Conservation (phyloP, 2,797 vertebrate genomes). For the Tadarida brasiliensis region DNA sequence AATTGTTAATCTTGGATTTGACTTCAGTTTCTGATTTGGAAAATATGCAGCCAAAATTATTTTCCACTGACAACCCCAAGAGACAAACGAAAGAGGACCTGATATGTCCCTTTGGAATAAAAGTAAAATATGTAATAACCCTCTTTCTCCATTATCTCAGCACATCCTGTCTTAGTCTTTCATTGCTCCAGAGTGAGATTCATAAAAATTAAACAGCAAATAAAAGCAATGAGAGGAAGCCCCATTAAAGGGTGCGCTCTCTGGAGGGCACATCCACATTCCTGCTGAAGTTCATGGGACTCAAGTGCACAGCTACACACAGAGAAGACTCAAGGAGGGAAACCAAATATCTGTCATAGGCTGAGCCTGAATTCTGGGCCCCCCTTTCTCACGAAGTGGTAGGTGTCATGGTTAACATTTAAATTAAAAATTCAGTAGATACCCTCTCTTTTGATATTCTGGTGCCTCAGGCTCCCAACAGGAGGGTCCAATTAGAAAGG, state of each 20-base stretch:
- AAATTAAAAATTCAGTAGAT: conserved; percentile 55
- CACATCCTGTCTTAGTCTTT: conserved; percentile 28
- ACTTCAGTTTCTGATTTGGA: conserved; percentile 7
- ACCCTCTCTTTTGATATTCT: conserved; percentile 32
- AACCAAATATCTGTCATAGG: not conserved
- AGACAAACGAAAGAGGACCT: not conserved
- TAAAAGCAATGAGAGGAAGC: conserved; percentile 42
- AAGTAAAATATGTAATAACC: not conserved
- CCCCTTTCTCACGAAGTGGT: not conserved
- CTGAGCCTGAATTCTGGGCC: not conserved
- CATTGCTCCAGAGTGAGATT: not conserved
- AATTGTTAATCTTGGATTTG: not conserved
- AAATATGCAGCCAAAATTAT: conserved; percentile 44
- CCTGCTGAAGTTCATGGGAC: conserved; percentile 18
- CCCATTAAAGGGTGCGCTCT: not conserved
- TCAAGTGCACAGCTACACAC: not conserved
- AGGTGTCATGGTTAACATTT: conserved; percentile 24
- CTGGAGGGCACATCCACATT: conserved; percentile 11
- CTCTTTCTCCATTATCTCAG: not conserved
- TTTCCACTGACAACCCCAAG: not conserved
- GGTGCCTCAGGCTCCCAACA: not conserved
- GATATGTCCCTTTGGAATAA: not conserved
- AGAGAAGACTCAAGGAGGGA: not conserved
- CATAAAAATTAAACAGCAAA: conserved; percentile 73
- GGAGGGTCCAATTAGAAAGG: not conserved